phyloP scores from a whole-genome alignment of 2,113 vertebrate species.

The Pseudolaguvia tuberculata region DNA sequence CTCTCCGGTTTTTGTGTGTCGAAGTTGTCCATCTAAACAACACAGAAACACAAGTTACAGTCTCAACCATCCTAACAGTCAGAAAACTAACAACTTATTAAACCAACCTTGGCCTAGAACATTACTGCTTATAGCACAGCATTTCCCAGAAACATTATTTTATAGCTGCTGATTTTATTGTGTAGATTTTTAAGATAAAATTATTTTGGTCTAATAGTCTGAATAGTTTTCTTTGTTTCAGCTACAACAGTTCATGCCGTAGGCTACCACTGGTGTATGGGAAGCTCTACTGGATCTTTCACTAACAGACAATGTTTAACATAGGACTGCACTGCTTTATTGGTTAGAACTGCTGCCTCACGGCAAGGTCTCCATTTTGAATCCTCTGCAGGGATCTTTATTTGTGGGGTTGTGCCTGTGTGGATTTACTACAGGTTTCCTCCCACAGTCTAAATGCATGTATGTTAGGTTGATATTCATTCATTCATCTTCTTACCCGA shows the following conservation, averaged over 20 bases:
- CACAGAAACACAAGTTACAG: neutral
- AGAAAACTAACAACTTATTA: neutral
- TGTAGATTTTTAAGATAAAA: neutral
- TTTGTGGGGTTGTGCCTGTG: too few species aligned
- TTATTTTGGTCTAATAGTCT: neutral
- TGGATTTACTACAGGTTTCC: too few species aligned
- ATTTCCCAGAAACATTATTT: neutral
- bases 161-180: neutral
- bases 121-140: neutral
- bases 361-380: too few species aligned
- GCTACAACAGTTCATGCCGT: neutral
- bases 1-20: slow-evolving; percentile 87
- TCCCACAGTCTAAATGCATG: too few species aligned
- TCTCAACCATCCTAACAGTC: neutral
- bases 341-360: too few species aligned
- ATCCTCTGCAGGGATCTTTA: too few species aligned
- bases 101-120: too few species aligned
- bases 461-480: too few species aligned
- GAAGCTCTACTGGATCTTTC: too few species aligned
- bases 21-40: slow-evolving; percentile 78
- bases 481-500: too few species aligned
- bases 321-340: too few species aligned
- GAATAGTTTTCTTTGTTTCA: neutral
- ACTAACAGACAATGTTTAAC: too few species aligned
- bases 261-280: neutral